Evolutionary conservation across 2,888 invertebrate species (phyloP).

Genomic region (Atethmia centrago): DNA sequence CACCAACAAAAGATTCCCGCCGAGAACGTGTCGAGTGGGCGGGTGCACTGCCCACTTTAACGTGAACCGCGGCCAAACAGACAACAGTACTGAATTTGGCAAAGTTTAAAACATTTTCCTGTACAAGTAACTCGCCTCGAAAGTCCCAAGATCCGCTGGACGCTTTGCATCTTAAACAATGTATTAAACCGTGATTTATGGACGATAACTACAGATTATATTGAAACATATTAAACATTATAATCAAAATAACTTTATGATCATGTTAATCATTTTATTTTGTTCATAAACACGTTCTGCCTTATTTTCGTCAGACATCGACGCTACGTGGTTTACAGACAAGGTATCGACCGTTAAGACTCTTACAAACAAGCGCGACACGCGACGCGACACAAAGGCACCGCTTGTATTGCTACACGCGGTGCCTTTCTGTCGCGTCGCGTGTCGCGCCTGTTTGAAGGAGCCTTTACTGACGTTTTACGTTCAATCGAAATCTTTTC

Average conservation of each 20-base stretch:
- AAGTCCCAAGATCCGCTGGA: constrained; percentile 13
- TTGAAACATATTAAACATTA: constrained; percentile 45
- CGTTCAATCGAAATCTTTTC: background rate
- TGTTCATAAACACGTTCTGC: constrained; percentile 17
- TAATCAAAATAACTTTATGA: constrained; percentile 43
- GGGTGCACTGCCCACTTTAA: constrained; percentile 12
- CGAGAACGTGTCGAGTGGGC: constrained; percentile 37
- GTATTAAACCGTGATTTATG: constrained; percentile 39
- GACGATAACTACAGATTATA: constrained; percentile 27
- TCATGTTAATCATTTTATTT: constrained; percentile 10
- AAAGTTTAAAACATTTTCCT: background rate
- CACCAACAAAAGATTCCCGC: constrained; percentile 37
- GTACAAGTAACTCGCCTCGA: background rate
- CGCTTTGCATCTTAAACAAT: constrained; percentile 18
- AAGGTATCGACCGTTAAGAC: too few relatives aligned
- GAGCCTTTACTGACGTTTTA: background rate
- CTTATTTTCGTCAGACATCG: background rate
- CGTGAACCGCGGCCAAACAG: background rate
- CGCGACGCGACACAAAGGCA: too few relatives aligned
- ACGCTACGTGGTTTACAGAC: background rate
- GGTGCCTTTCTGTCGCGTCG: too few relatives aligned
- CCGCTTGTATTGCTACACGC: too few relatives aligned
- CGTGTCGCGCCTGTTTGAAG: too few relatives aligned
- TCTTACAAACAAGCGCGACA: too few relatives aligned
- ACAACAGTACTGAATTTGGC: constrained; percentile 9